Percentiles rank a stretch among this genome's conserved stretches.
Conservation (phyloP, 2,113 vertebrate genomes). For the Sander lucioperca region DNA sequence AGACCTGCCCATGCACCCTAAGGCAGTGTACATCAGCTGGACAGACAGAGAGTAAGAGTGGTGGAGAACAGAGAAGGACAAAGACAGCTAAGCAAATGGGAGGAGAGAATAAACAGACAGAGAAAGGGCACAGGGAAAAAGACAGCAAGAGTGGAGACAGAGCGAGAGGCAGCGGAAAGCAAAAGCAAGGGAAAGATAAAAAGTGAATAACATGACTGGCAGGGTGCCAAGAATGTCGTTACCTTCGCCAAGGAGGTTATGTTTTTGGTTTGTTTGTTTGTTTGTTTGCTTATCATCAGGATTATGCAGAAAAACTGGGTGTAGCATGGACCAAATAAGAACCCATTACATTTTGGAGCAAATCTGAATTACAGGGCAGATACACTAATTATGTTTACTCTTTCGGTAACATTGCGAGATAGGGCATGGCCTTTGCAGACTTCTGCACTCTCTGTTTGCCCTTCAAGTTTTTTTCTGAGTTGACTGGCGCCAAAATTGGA, state of each 20-base stretch:
- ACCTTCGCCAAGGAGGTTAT: too few species aligned
- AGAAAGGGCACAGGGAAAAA: constrained; percentile 16
- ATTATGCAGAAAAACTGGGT: too few species aligned
- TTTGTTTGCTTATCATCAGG: too few species aligned
- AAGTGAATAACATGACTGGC: constrained; percentile 35
- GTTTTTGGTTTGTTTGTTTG: too few species aligned
- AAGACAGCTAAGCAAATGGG: constrained; percentile 30
- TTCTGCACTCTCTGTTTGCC: too few species aligned
- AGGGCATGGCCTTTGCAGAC: too few species aligned
- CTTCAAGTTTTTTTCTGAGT: not conserved
- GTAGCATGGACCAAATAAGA: too few species aligned
- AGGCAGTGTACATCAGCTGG: constrained; percentile 18
- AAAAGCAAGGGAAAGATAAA: constrained; percentile 26
- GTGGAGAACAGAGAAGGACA: constrained; percentile 26
- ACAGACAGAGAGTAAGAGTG: not conserved
- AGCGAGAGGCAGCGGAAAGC: constrained; percentile 9
- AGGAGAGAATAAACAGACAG: constrained; percentile 30
- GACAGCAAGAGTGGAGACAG: not conserved
- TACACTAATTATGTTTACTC: too few species aligned
- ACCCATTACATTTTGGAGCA: too few species aligned
- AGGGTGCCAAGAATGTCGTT: constrained; percentile 21
- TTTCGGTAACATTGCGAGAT: too few species aligned
- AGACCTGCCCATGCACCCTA: constrained; percentile 20
- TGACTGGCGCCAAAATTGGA: not conserved
- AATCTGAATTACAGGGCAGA: too few species aligned